A percentile compares a stretch with the other conserved stretches of the same genome.
Evolutionary conservation across 1,140 invertebrate species (phyloP).

Genomic region (Drosophila ambigua): DNA sequence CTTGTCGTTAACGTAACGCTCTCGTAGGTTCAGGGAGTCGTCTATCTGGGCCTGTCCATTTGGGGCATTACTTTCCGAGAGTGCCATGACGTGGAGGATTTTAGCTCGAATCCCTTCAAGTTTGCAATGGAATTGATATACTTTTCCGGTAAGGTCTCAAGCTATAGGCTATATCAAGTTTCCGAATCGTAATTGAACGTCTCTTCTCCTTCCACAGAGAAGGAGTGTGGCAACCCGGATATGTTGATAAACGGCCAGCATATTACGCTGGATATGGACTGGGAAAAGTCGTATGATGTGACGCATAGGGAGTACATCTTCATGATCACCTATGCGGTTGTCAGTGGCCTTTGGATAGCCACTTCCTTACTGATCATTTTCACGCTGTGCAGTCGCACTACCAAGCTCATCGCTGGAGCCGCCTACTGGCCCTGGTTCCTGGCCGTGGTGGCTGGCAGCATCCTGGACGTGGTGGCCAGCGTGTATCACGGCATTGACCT

Average conservation of each 20-base stretch:
- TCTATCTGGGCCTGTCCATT: slow-evolving; percentile 63
- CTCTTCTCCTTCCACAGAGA: slow-evolving; percentile 13
- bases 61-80: slow-evolving; percentile 65
- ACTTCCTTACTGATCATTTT: slow-evolving; percentile 64
- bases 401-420: slow-evolving; percentile 65
- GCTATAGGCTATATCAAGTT: background rate
- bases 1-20: background rate
- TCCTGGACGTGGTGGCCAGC: slow-evolving; percentile 73
- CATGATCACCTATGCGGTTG: slow-evolving; percentile 68
- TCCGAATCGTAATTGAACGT: no score
- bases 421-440: slow-evolving; percentile 81
- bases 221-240: slow-evolving; percentile 45
- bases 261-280: slow-evolving; percentile 30
- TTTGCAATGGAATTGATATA: slow-evolving; percentile 75
- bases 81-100: slow-evolving; percentile 47
- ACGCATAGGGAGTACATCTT: slow-evolving; percentile 70
- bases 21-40: slow-evolving; percentile 57
- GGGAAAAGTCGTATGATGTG: slow-evolving; percentile 49
- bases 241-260: background rate
- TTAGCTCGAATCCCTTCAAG: slow-evolving; percentile 55
- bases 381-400: slow-evolving; percentile 68
- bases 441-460: slow-evolving; percentile 59
- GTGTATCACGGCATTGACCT: slow-evolving; percentile 69
- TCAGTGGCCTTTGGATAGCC: slow-evolving; percentile 74
- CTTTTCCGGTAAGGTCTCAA: slow-evolving; percentile 51